phyloP scores from a whole-genome alignment of 2,113 vertebrate genomes.

The Sceloporus undulatus region DNA sequence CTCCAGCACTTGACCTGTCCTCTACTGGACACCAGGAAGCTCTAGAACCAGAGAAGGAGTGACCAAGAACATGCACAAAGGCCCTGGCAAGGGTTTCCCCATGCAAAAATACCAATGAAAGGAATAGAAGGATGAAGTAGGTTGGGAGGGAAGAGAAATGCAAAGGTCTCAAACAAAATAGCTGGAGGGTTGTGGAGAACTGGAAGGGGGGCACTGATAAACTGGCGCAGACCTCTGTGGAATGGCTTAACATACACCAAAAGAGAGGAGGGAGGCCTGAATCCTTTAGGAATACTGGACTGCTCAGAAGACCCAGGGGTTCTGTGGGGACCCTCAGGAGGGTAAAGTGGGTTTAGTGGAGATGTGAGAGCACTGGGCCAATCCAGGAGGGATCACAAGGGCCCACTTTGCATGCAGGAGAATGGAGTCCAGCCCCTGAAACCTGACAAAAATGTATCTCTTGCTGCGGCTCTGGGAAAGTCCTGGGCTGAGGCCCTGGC shows the following conservation, averaged over 20 bases:
- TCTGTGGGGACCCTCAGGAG: neutral
- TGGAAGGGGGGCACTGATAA: rapidly evolving
- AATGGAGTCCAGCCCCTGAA: neutral
- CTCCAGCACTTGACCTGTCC: rapidly evolving
- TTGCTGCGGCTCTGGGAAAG: neutral
- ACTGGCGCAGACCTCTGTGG: neutral
- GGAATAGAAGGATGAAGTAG: neutral
- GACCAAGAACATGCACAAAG: neutral
- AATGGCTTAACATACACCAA: neutral
- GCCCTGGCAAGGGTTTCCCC: neutral
- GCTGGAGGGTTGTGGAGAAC: neutral
- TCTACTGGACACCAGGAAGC: rapidly evolving
- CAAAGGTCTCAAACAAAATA: neutral
- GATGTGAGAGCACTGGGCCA: neutral
- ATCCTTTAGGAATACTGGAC: neutral
- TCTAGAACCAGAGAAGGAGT: rapidly evolving
- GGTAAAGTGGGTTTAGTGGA: neutral
- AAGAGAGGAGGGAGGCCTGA: too few relatives aligned
- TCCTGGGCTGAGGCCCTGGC: neutral
- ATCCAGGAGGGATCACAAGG: neutral
- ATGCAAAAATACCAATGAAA: neutral
- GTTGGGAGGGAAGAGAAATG: neutral
- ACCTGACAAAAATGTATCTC: neutral
- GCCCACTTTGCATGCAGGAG: neutral
- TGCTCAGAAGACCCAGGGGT: neutral